phyloP scores from a whole-genome alignment of 2,888 invertebrate species.

The Drosophila lutescens region DNA sequence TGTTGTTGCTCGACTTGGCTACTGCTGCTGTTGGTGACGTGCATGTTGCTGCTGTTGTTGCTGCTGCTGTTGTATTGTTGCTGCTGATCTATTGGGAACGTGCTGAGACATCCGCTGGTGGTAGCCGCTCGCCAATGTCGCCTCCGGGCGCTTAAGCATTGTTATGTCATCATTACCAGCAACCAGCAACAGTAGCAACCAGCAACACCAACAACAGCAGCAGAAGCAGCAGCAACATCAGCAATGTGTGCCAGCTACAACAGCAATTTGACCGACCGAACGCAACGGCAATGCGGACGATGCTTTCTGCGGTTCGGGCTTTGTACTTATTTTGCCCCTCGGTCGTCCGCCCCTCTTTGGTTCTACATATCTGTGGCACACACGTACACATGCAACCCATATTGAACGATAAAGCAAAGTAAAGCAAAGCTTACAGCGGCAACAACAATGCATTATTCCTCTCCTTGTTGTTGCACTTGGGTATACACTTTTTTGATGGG shows the following conservation, averaged over 20 bases:
- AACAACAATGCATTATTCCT: constrained; percentile 26
- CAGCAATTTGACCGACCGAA: constrained; percentile 34
- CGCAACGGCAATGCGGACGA: constrained; percentile 48
- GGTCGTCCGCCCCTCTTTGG: background rate
- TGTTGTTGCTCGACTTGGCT: constrained; percentile 37
- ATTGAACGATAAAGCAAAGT: constrained; percentile 41
- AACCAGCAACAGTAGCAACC: constrained; percentile 40
- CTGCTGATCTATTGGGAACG: constrained; percentile 75
- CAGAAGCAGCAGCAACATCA: constrained; percentile 17
- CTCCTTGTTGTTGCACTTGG: constrained; percentile 6
- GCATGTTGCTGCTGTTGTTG: constrained; percentile 19
- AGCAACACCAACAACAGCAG: constrained; percentile 41
- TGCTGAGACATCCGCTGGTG: constrained; percentile 69
- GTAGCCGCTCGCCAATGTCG: constrained; percentile 61
- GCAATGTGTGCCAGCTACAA: constrained; percentile 47
- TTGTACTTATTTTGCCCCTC: constrained; percentile 34
- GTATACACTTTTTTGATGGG: constrained; percentile 9
- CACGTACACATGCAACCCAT: constrained; percentile 19
- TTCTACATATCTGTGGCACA: constrained; percentile 36
- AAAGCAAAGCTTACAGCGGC: constrained; percentile 53
- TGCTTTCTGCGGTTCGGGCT: constrained; percentile 45
- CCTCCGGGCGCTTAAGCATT: constrained; percentile 74
- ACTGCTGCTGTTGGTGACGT: constrained; percentile 33
- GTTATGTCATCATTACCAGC: constrained; percentile 78
- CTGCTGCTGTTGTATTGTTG: constrained; percentile 17